A percentile compares a stretch with the other conserved stretches of the same genome.
These are phyloP conservation scores for Eciton burchellii DNA, from an alignment of 1,140 invertebrate genomes.

Conservation along the genomic window DNA sequence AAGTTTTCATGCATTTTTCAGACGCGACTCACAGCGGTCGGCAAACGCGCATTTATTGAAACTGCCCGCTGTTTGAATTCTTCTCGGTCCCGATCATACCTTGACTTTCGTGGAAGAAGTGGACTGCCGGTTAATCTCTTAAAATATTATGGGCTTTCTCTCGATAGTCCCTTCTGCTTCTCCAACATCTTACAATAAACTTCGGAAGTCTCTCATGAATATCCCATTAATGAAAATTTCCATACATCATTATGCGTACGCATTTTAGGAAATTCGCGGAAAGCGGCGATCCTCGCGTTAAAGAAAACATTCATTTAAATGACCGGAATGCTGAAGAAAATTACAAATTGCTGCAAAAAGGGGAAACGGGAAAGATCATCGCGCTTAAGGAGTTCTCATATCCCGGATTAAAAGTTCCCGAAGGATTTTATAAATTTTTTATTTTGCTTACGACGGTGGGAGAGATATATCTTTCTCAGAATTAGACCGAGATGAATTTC, in stretches of 20 bases:
- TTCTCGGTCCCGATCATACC: not conserved
- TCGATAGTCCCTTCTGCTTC: not conserved
- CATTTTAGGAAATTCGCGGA: too few species aligned
- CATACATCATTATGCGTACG: too few species aligned
- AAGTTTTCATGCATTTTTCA: slow-evolving; percentile 63
- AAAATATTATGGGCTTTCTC: not conserved
- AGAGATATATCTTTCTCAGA: not conserved
- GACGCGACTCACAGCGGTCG: slow-evolving; percentile 23
- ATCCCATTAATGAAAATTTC: slow-evolving; percentile 11
- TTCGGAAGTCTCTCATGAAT: not conserved
- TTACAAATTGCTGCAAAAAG: not conserved
- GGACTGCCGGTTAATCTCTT: slow-evolving; percentile 25
- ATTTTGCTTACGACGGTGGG: not conserved
- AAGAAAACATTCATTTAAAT: not conserved
- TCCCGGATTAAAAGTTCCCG: not conserved
- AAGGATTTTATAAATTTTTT: not conserved
- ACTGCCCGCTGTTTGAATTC: slow-evolving; percentile 55
- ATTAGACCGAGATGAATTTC: slow-evolving; percentile 19
- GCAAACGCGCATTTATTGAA: slow-evolving; percentile 55
- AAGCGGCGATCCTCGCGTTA: not conserved
- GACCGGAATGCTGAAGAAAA: not conserved
- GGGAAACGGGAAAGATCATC: not conserved
- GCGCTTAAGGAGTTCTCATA: not conserved
- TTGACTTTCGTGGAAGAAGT: not conserved
- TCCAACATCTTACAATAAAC: slow-evolving; percentile 2